Percentiles rank a stretch among this genome's conserved stretches.
Conservation (phyloP, 2,113 vertebrate species). For the Melanotaenia duboulayi region DNA sequence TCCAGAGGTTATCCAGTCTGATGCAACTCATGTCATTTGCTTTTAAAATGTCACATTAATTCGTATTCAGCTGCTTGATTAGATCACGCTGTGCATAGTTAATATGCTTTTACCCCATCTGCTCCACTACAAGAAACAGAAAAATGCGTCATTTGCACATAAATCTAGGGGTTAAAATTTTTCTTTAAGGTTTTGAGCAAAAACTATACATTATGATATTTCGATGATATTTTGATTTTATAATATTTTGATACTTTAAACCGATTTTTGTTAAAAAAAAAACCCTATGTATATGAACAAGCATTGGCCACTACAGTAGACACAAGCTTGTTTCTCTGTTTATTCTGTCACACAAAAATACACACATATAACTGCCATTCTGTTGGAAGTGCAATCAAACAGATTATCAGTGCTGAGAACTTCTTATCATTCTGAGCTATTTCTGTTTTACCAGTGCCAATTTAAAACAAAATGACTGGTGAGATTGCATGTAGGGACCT, state of each 20-base stretch:
- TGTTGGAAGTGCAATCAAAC: no score
- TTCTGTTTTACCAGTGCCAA: no score
- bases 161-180: not conserved
- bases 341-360: not conserved
- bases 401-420: no score
- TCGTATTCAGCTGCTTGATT: slow-evolving; percentile 26
- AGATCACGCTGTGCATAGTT: not conserved
- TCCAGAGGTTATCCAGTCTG: slow-evolving; percentile 16
- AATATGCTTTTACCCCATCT: slow-evolving; percentile 13
- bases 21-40: slow-evolving; percentile 18
- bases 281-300: not conserved
- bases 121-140: slow-evolving; percentile 7
- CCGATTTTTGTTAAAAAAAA: not conserved
- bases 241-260: no score
- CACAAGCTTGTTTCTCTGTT: not conserved
- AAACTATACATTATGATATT: no score
- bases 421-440: no score
- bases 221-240: no score
- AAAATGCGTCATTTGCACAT: not conserved
- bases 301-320: not conserved
- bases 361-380: not conserved
- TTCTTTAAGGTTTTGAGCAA: slow-evolving; percentile 2
- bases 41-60: slow-evolving; percentile 44
- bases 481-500: no score
- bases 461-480: no score